These are phyloP conservation scores for Agrochola lychnidis DNA, from an alignment of 2,888 invertebrate genomes.

Conservation along the genomic window DNA sequence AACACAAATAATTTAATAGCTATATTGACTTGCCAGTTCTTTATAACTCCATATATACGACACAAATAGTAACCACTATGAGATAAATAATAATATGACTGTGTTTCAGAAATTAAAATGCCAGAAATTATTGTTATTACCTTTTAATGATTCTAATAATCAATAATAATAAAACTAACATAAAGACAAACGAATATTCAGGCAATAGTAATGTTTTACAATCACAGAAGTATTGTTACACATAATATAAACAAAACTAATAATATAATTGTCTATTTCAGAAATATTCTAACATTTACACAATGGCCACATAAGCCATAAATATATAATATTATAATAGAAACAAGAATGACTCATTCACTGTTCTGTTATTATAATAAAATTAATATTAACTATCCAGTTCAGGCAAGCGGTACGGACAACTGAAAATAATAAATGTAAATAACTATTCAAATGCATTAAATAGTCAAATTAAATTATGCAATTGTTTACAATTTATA, in stretches of 20 bases:
- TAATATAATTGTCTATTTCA: constrained; percentile 67
- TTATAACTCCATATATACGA: constrained; percentile 11
- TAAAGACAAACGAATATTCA: constrained; percentile 73
- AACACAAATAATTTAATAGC: constrained; percentile 24
- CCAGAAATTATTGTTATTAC: constrained; percentile 56
- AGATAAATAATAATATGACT: constrained; percentile 33
- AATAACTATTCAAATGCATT: constrained; percentile 60
- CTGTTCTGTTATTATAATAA: constrained; percentile 72
- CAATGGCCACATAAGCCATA: constrained; percentile 59
- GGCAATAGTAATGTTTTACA: constrained; percentile 78
- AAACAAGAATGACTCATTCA: constrained; percentile 75
- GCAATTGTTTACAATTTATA: constrained; percentile 52
- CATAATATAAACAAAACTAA: constrained; percentile 66
- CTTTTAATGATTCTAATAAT: constrained; percentile 67
- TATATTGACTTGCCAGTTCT: constrained; percentile 40
- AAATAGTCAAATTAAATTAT: constrained; percentile 47
- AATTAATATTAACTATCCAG: constrained; percentile 76
- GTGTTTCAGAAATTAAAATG: constrained; percentile 61
- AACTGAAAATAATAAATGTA: constrained; percentile 62
- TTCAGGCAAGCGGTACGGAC: constrained; percentile 78
- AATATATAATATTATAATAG: constrained; percentile 65
- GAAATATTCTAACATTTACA: constrained; percentile 72
- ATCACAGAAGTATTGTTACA: constrained; percentile 81
- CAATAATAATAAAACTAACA: constrained; percentile 71
- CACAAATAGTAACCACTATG: constrained; percentile 36